These are phyloP conservation scores for Drosophila rellima DNA, from an alignment of 2,888 invertebrate species.

Conservation along the genomic window DNA sequence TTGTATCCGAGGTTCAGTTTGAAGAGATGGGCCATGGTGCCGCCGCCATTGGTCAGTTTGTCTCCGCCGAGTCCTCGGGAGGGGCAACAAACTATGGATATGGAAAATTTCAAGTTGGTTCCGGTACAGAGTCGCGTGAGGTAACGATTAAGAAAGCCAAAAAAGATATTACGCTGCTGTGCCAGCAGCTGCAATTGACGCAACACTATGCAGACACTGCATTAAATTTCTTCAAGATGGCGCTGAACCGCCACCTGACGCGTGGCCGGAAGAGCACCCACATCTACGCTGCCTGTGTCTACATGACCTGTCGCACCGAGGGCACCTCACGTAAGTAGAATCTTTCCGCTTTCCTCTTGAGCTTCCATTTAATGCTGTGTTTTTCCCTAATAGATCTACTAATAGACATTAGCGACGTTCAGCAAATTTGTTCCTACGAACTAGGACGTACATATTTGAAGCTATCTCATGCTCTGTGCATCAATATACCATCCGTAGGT, in stretches of 20 bases:
- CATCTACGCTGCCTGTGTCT: conserved; percentile 98
- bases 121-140: conserved; percentile 96
- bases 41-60: conserved; percentile 96
- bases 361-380: background rate
- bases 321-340: conserved; percentile 94
- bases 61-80: conserved; percentile 94
- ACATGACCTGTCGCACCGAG: conserved; percentile 98
- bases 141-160: conserved; percentile 95
- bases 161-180: conserved; percentile 93
- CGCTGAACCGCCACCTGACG: conserved; percentile 92
- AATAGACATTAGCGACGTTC: conserved; percentile 98
- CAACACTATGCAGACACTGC: conserved; percentile 97
- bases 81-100: conserved; percentile 92
- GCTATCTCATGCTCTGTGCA: conserved; percentile 94
- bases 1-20: conserved; percentile 98
- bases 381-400: conserved; percentile 90
- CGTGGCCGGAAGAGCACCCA: conserved; percentile 95
- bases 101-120: conserved; percentile 92
- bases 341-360: no score
- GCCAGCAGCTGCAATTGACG: conserved; percentile 94
- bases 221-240: conserved; percentile 97
- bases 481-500: conserved; percentile 95
- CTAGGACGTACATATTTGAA: conserved; percentile 96
- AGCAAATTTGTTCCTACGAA: conserved; percentile 98
- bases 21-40: conserved; percentile 96